phyloP scores from a whole-genome alignment of 2,113 vertebrate genomes.

The Hippocampus mohnikei region DNA sequence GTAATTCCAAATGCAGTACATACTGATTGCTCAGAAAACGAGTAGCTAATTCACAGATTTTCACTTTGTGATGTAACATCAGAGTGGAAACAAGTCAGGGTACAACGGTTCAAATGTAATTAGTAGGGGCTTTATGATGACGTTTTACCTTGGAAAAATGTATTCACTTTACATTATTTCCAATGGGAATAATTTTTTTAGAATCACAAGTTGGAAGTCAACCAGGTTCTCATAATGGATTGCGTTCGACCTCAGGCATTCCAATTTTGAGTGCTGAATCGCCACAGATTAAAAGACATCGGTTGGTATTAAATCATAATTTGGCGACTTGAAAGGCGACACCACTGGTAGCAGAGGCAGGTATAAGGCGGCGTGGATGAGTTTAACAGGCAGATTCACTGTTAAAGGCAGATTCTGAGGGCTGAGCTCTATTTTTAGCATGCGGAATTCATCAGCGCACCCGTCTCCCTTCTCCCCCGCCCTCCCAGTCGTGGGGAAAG shows the following conservation, averaged over 20 bases:
- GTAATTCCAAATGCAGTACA: too few relatives aligned
- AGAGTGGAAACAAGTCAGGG: background rate
- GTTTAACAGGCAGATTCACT: constrained; percentile 55
- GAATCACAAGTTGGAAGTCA: constrained; percentile 1
- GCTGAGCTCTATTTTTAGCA: constrained; percentile 63
- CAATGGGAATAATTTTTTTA: background rate
- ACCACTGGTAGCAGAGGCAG: constrained; percentile 18
- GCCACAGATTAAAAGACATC: constrained; percentile 8
- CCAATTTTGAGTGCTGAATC: background rate
- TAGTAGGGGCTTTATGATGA: background rate
- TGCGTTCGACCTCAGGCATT: background rate
- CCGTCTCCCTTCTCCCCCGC: constrained; percentile 15
- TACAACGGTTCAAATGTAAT: background rate
- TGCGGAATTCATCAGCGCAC: constrained; percentile 43
- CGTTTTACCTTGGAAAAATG: background rate
- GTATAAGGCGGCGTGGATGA: constrained; percentile 27
- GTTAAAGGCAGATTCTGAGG: constrained; percentile 61
- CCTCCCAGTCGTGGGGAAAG: constrained; percentile 44
- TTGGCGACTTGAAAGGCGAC: constrained; percentile 14
- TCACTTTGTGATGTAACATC: background rate
- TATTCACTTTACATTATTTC: background rate
- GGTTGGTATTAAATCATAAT: constrained; percentile 19
- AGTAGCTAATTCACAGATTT: too few relatives aligned
- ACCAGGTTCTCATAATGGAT: background rate
- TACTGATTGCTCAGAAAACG: too few relatives aligned